Evolutionary conservation across 2,888 invertebrate genomes (phyloP), one percentile per base, ranked within the genome.

Genomic region (Mesochorus sp.): DNA sequence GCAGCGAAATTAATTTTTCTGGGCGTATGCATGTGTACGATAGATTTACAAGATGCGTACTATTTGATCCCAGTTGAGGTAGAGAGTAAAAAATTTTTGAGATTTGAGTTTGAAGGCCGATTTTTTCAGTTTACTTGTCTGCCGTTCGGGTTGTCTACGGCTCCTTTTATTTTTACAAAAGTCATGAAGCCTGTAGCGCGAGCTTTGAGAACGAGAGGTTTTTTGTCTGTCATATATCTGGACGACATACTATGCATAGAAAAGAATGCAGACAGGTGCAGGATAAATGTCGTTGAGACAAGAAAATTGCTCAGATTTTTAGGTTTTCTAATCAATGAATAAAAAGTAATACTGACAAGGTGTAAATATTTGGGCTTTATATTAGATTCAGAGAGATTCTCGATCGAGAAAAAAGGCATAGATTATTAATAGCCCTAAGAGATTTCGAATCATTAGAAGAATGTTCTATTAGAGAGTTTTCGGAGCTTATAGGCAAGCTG

Each of bases 101-200:
- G 76, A 47, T 79, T 76, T 31, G 2, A n/a, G 2, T 79, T 51
- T 17, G 39, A 49, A 1, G 51, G 53, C n/a, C 39, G 47, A 6
- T n/a, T 76, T 5, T 76, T 61, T 10, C 66, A 76, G 28, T 79
- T 62, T 5, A 61, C 53, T 19, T 72, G 68, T 14, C 31, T 76
- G 2, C 68, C 79, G 6, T 76, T 79, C 55, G 68, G 67, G 0
- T 42, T 79, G 3, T 68, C 26, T 6, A 68, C 57, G 12, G 72
- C 76, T 12, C 79, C 72, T 2, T 76, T 53, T 19, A 44, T 76
- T 19, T 78, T 78, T 17, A 78, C 73, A n/a, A 78, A 78, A 39
- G 62, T 77, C 19, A 24, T 77, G 53, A 77, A 77, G 12, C 77
- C 72, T 3, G 76, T 77, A 8, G 21, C 62, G 8, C 66, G 49